Percentiles rank a stretch among this genome's conserved stretches.
Conservation (phyloP, 2,113 vertebrate species). For the Anoplopoma fimbria region DNA sequence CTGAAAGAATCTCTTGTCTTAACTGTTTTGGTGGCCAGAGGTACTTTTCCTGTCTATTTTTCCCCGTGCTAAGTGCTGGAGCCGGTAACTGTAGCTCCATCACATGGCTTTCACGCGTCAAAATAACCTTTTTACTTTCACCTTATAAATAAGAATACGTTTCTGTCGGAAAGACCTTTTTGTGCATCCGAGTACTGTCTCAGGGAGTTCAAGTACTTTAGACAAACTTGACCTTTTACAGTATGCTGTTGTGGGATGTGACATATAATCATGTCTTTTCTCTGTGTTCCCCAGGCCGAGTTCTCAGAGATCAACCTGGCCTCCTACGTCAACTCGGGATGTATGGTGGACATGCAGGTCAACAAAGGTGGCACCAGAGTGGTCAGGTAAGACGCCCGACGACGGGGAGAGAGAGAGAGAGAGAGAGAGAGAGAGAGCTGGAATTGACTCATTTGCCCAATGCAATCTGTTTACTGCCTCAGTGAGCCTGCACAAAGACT, state of each 20-base stretch:
- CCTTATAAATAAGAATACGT: not conserved
- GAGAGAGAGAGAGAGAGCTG: not conserved
- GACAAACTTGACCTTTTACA: not conserved
- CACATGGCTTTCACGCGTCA: constrained; percentile 9
- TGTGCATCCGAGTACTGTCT: not conserved
- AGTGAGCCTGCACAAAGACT: constrained; percentile 45
- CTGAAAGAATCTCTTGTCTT: not conserved
- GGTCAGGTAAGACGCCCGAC: constrained; percentile 88
- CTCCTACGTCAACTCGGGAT: constrained; percentile 90
- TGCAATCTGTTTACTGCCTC: constrained; percentile 27
- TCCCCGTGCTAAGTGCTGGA: not conserved
- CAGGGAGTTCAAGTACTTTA: not conserved
- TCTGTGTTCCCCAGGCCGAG: constrained; percentile 86
- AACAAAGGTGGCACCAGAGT: constrained; percentile 92
- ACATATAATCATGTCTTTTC: not conserved
- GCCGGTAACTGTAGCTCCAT: too few relatives aligned
- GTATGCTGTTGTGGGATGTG: not conserved
- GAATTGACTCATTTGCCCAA: constrained; percentile 30
- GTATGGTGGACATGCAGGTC: constrained; percentile 96
- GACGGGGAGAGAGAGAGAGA: not conserved
- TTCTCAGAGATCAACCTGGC: constrained; percentile 96
- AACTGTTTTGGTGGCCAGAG: not conserved
- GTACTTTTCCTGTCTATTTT: not conserved
- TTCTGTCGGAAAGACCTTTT: constrained; percentile 12
- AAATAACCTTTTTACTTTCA: constrained; percentile 6